phyloP scores from a whole-genome alignment of 2,113 vertebrate genomes.

The Zosterops hypoxanthus region DNA sequence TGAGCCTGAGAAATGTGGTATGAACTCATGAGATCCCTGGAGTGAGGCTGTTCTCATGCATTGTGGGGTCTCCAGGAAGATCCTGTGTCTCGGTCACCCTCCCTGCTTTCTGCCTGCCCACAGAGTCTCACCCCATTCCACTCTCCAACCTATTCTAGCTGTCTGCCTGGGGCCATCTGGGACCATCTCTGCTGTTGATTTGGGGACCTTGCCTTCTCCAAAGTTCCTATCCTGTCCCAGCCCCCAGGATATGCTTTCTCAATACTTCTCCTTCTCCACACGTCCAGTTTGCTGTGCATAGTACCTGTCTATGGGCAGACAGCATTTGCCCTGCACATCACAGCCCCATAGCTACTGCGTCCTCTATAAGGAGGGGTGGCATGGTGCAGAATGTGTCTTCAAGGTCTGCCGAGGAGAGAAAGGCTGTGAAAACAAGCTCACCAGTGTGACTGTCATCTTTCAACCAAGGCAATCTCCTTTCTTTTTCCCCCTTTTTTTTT shows the following conservation, averaged over 20 bases:
- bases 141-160: neutral
- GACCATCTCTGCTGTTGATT: neutral
- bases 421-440: neutral
- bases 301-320: neutral
- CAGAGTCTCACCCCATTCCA: fast-evolving
- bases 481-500: neutral
- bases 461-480: neutral
- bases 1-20: neutral
- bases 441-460: fast-evolving
- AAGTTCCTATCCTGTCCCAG: neutral
- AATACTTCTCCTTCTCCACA: neutral
- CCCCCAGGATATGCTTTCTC: neutral
- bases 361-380: neutral
- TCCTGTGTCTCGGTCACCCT: neutral
- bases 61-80: fast-evolving
- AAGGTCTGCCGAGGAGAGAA: neutral
- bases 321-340: neutral
- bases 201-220: neutral
- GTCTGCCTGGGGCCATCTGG: fast-evolving
- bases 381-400: neutral
- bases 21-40: neutral
- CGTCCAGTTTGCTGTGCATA: neutral
- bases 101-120: fast-evolving
- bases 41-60: neutral
- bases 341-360: fast-evolving